Conservation (phyloP, 2,797 vertebrate species). For the Ctenopoma multispine region DNA sequence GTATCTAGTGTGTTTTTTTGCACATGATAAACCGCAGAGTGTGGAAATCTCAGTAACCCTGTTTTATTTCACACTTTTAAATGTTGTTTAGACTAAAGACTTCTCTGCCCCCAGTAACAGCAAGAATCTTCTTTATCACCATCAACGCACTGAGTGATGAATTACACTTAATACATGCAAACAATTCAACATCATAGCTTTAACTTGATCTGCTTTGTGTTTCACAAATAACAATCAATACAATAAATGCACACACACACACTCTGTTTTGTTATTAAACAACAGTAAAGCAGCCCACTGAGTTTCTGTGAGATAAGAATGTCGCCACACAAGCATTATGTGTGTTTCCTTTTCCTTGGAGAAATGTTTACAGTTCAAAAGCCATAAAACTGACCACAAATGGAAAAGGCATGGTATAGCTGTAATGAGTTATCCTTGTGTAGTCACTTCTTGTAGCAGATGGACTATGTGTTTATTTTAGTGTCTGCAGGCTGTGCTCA, state of each 20-base stretch:
- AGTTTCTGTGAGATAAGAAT: constrained; percentile 52
- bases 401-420: constrained; percentile 68
- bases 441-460: constrained; percentile 59
- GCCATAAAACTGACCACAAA: constrained; percentile 78
- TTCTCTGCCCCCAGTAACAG: background rate
- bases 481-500: constrained; percentile 33
- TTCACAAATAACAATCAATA: constrained; percentile 21
- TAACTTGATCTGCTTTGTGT: constrained; percentile 9
- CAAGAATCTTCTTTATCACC: constrained; percentile 10
- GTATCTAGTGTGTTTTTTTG: constrained; percentile 37
- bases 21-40: constrained; percentile 54
- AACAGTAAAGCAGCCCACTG: constrained; percentile 32
- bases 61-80: constrained; percentile 58
- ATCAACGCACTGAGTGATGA: background rate
- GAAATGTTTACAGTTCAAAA: constrained; percentile 80
- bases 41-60: constrained; percentile 47
- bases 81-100: constrained; percentile 26
- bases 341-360: constrained; percentile 70
- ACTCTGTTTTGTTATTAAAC: constrained; percentile 31
- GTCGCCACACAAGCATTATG: constrained; percentile 60
- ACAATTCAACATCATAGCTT: constrained; percentile 31
- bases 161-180: constrained; percentile 9
- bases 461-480: constrained; percentile 54
- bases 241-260: constrained; percentile 23
- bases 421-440: constrained; percentile 76